Base-by-base conservation (phyloP, 1,140 invertebrate genomes). In the Philotrypesis tridentata region DNA sequence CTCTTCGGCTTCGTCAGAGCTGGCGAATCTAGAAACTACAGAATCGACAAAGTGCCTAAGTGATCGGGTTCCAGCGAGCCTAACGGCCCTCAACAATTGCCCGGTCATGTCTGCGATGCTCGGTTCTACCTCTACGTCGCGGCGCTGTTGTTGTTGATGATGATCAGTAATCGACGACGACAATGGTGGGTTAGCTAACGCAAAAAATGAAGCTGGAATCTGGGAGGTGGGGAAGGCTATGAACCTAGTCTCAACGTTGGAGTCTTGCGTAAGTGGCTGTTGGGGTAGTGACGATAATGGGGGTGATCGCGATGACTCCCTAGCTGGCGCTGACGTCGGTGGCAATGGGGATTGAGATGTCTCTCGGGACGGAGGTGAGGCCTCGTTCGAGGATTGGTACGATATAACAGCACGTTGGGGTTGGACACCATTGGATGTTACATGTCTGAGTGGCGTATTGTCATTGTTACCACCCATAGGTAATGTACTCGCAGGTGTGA, bases 51-150 rank as follows among this genome's bases (percentile, higher is more conserved):
- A 93, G 86, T 94, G 93, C 87, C 94, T 93, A 68, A 95, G 90
- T 12, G 94, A 93, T 82, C 93, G 93, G n/a, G 93, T 93, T 17
- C 94, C 92, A 23, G 94, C 93, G 29, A 93, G 88, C 43, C 94
- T 93, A 80, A 95, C 94, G 4, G 94, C 95, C 25, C 93, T 88
- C 14, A 95, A 85, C 75, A 96, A 93, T 86, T 96, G 95, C 0
- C 92, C 91, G 11, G 94, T 93, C 21, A 95, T 92, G 84, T 96
- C 94, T 8, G 85, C n/a, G 17, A 92, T 73, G 25, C 86, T 84
- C 3, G 89, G 89, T 70, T 92, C 89, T 17, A 83, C 74, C 70
- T 82, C 27, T 82, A 81, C 25, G 25, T 70, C 55, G 48, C 82
- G 12, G 63, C 65, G 2, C n/a, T 67, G 25, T 29, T 48, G 74